Evolutionary conservation across 2,113 vertebrate species (phyloP), one percentile per base, ranked within the genome.

Genomic region (Proterorhinus semilunaris): DNA sequence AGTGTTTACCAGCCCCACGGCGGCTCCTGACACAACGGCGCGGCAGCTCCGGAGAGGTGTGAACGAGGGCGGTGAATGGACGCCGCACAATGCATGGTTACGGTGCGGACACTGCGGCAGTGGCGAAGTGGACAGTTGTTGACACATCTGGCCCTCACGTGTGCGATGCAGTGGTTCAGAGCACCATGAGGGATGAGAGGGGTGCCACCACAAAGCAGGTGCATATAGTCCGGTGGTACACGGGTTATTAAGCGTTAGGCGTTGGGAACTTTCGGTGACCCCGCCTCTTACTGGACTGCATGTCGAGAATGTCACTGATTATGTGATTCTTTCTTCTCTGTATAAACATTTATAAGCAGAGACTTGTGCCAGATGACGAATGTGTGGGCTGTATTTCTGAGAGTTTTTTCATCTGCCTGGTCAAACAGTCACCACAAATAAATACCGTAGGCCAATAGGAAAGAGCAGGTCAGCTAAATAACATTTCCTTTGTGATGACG

Each of bases 1-100:
- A 73, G 62, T 90, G 88, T 91, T 87, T 87, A 87, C 83, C 71
- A 48, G 72, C 58, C 72, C 76, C 68, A 54, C 2, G 74, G 79
- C 46, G 70, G 62, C 50, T 57, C 79, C 61, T 69, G 71, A 85
- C 80, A 86, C 76, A 83, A 86, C 86, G 75, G 71, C 83, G 85
- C 79, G 77, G 82, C 79, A 77, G 71, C 49, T 68, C 8, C 51
- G 4, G 47, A 62, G 58, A 45, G 53, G 46, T 54, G 13, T 48
- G 21, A 62, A 46, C 65, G 45, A 66, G 66, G 53, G 6, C 48
- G 3, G 65, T 68, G 78, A 79, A 85, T 53, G 69, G 75, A 71
- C 65, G 64, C 58, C 63, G 12, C 68, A 11, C 74, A 69, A 62
- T 62, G 78, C 81, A 50, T 21, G 27, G 7, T 46, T 36, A 27